Conservation (phyloP, 2,888 invertebrate species). For the Cyclophora albipunctata region DNA sequence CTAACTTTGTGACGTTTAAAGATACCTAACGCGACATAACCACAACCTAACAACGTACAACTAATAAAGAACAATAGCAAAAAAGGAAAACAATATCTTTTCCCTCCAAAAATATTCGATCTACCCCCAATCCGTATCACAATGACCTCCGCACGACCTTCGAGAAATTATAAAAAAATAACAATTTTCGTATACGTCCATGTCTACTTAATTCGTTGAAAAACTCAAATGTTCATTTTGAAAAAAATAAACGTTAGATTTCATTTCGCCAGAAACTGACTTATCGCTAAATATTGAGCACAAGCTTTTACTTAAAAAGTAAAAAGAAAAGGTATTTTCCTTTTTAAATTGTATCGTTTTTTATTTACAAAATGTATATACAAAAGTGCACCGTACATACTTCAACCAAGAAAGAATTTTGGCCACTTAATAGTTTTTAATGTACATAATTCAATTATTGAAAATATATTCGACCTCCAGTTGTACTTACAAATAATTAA, state of each 20-base stretch:
- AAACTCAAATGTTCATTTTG: too few species aligned
- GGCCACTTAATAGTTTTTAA: constrained; percentile 54
- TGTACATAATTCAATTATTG: constrained; percentile 32
- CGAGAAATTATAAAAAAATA: constrained; percentile 42
- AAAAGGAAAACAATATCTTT: constrained; percentile 47
- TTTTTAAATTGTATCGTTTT: constrained; percentile 38
- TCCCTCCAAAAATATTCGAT: constrained; percentile 53
- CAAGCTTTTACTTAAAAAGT: constrained; percentile 65
- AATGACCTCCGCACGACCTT: constrained; percentile 41
- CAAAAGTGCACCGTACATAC: constrained; percentile 47
- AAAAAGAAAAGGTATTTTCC: constrained; percentile 46
- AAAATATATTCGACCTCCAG: constrained; percentile 48
- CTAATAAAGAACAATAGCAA: constrained; percentile 44
- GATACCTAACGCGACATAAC: constrained; percentile 44
- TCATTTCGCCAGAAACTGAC: background rate
- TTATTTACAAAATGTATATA: constrained; percentile 71
- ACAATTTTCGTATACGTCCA: constrained; percentile 62
- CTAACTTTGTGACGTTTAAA: constrained; percentile 58
- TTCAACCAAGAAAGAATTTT: constrained; percentile 40
- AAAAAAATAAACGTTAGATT: constrained; percentile 10
- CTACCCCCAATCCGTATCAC: constrained; percentile 53
- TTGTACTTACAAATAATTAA: constrained; percentile 32
- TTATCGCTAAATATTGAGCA: constrained; percentile 58
- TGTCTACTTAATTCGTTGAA: constrained; percentile 33
- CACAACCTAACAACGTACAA: constrained; percentile 65